A percentile compares a stretch with the other conserved stretches of the same genome.
These are phyloP conservation scores for Macquaria australasica DNA, from an alignment of 2,113 vertebrate species.

Conservation along the genomic window DNA sequence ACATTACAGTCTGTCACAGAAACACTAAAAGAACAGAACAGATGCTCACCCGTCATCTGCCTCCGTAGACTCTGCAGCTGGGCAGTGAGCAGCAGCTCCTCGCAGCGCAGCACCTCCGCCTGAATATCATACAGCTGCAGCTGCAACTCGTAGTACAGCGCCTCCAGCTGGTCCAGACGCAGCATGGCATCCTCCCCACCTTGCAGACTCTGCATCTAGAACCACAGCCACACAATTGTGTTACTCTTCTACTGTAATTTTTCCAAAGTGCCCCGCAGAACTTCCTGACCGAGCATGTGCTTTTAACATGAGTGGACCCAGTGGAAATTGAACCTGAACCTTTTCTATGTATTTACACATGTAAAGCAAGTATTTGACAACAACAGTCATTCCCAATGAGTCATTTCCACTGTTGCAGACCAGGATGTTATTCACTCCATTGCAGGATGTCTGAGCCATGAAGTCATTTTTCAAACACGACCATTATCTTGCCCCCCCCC, in stretches of 20 bases:
- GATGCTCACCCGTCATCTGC: slow-evolving; percentile 90
- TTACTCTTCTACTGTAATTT: neutral
- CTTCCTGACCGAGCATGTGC: neutral
- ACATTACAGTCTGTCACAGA: neutral
- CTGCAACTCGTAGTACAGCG: slow-evolving; percentile 96
- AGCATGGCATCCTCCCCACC: slow-evolving; percentile 93
- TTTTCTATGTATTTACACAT: neutral
- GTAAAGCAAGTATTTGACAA: slow-evolving; percentile 26
- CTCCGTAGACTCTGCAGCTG: slow-evolving; percentile 96
- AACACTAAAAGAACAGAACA: no score
- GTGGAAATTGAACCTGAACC: neutral
- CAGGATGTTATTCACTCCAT: slow-evolving; percentile 61
- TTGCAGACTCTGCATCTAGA: slow-evolving; percentile 95
- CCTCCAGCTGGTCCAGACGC: slow-evolving; percentile 93
- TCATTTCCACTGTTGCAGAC: slow-evolving; percentile 45
- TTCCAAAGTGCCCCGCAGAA: no score
- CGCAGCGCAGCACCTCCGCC: slow-evolving; percentile 96
- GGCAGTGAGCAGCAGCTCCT: slow-evolving; percentile 94
- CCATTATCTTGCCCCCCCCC: slow-evolving; percentile 37
- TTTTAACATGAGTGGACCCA: neutral
- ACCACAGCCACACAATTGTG: neutral
- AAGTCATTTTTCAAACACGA: slow-evolving; percentile 38
- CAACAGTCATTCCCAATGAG: slow-evolving; percentile 28
- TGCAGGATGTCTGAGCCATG: slow-evolving; percentile 56
- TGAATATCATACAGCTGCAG: slow-evolving; percentile 97